Percentiles rank a stretch among this genome's conserved stretches.
phyloP scores from a whole-genome alignment of 1,140 invertebrate genomes.

The Anoplophora glabripennis region DNA sequence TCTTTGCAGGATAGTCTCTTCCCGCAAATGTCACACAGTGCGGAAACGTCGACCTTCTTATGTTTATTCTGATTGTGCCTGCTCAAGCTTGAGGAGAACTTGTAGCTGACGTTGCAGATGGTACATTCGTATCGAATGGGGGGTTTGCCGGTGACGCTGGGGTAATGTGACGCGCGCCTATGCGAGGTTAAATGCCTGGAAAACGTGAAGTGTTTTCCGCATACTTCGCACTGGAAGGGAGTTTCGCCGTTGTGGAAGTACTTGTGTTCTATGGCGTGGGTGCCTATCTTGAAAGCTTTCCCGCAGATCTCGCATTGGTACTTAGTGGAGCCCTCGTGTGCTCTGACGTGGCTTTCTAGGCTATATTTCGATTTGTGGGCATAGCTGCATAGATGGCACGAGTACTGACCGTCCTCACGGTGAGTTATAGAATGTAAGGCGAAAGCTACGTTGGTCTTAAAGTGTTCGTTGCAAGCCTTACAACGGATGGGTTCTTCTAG shows the following conservation, averaged over 20 bases:
- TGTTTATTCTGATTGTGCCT: constrained; percentile 42
- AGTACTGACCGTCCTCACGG: constrained; percentile 41
- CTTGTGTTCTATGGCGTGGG: constrained; percentile 48
- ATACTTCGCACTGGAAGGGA: constrained; percentile 61
- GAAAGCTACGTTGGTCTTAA: constrained; percentile 37
- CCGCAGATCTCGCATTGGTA: constrained; percentile 54
- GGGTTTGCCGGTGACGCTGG: constrained; percentile 42
- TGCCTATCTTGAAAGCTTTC: constrained; percentile 52
- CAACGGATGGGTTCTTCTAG: constrained; percentile 37
- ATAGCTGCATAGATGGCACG: constrained; percentile 49
- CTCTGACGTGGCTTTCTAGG: constrained; percentile 46
- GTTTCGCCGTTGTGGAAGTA: constrained; percentile 57
- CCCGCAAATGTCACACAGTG: constrained; percentile 69
- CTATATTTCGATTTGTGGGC: constrained; percentile 48
- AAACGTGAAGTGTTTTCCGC: constrained; percentile 53
- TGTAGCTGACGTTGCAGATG: constrained; percentile 22
- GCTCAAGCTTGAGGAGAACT: neutral
- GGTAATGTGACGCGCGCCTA: constrained; percentile 43
- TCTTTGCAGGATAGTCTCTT: constrained; percentile 72
- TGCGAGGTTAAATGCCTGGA: constrained; percentile 44
- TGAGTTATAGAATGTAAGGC: constrained; percentile 44
- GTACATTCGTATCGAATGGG: constrained; percentile 43
- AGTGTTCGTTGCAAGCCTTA: constrained; percentile 38
- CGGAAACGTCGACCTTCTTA: constrained; percentile 37
- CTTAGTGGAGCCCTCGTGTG: constrained; percentile 49